These are phyloP conservation scores for Atlantisia rogersi DNA, from an alignment of 2,113 vertebrate species.

Conservation along the genomic window DNA sequence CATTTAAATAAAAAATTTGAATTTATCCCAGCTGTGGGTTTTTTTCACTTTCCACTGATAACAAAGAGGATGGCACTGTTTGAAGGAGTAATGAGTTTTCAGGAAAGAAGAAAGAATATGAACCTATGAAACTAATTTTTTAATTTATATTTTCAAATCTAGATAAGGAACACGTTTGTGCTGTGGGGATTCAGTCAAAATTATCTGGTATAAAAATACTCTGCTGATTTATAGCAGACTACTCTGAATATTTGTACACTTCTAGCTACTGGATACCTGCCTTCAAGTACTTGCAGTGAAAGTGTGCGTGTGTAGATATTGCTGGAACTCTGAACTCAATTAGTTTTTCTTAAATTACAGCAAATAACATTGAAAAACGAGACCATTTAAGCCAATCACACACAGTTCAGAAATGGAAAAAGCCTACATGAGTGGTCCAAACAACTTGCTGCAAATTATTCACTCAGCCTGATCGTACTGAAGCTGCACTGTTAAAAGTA, in stretches of 20 bases:
- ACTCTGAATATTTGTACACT: neutral
- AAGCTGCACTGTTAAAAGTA: neutral
- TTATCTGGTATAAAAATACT: neutral
- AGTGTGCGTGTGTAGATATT: neutral
- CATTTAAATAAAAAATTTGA: conserved; percentile 30
- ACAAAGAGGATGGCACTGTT: neutral
- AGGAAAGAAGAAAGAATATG: neutral
- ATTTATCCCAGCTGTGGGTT: neutral
- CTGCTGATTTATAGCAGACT: neutral
- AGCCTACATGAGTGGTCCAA: neutral
- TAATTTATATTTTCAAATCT: neutral
- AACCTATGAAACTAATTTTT: neutral
- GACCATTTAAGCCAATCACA: neutral
- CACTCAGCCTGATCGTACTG: neutral
- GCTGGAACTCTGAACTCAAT: neutral
- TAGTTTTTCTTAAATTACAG: neutral
- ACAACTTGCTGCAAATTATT: neutral
- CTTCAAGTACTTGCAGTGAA: neutral
- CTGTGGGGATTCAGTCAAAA: neutral
- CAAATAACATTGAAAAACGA: neutral
- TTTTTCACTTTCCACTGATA: neutral
- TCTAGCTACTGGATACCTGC: neutral
- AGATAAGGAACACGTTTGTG: neutral
- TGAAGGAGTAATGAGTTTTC: neutral
- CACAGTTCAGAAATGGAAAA: neutral